A percentile compares a stretch with the other conserved stretches of the same genome.
phyloP scores from a whole-genome alignment of 2,113 vertebrate genomes.

The Oophaga pumilio region DNA sequence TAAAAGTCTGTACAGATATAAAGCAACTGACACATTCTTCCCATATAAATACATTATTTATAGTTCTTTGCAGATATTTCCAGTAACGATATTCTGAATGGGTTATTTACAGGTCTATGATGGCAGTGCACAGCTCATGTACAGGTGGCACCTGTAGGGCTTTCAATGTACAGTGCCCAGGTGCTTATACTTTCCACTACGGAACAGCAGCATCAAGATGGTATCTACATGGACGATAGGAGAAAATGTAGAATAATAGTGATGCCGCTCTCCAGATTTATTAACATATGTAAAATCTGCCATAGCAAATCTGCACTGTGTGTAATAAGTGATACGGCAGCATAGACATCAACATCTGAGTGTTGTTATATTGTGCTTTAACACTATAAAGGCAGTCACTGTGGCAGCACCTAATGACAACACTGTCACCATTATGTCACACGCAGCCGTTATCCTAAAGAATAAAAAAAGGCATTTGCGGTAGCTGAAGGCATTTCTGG shows the following conservation, averaged over 20 bases:
- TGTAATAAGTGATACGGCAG: background rate
- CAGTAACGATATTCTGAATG: slow-evolving; percentile 73
- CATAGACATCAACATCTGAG: background rate
- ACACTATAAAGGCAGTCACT: slow-evolving; percentile 56
- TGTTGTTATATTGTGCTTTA: background rate
- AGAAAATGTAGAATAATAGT: background rate
- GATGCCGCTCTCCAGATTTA: background rate
- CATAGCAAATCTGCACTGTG: background rate
- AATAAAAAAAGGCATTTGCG: background rate
- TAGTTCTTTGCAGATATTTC: slow-evolving; percentile 80
- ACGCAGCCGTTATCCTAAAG: background rate
- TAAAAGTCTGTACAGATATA: slow-evolving; percentile 84
- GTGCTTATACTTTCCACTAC: slow-evolving; percentile 1
- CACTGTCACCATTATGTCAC: slow-evolving; percentile 61
- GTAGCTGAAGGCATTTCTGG: slow-evolving; percentile 32
- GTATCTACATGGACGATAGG: background rate
- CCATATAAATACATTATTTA: slow-evolving; percentile 85
- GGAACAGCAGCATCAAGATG: slow-evolving; percentile 20
- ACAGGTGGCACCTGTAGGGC: slow-evolving; percentile 1
- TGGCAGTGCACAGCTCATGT: slow-evolving; percentile 88
- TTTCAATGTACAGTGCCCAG: background rate
- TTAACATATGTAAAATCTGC: too few relatives aligned
- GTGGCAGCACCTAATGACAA: slow-evolving; percentile 62
- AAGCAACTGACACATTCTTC: slow-evolving; percentile 73
- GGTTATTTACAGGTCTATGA: slow-evolving; percentile 73